These are phyloP conservation scores for Mechanitis mazaeus DNA, from an alignment of 2,888 invertebrate species.

Conservation along the genomic window DNA sequence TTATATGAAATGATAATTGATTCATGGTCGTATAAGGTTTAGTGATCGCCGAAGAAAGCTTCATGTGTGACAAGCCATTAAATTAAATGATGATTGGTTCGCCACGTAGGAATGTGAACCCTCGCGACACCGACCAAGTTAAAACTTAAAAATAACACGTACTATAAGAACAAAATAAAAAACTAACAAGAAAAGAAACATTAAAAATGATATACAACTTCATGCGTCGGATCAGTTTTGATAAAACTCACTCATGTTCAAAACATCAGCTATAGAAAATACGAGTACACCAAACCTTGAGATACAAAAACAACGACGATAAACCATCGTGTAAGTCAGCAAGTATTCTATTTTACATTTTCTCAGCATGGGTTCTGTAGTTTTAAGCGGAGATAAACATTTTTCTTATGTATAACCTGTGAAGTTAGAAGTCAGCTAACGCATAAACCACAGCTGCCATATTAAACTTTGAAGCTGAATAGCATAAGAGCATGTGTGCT, in stretches of 20 bases:
- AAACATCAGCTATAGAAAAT: slow-evolving; percentile 18
- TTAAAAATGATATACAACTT: slow-evolving; percentile 5
- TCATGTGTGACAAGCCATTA: slow-evolving; percentile 57
- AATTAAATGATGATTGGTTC: slow-evolving; percentile 56
- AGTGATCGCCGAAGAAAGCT: slow-evolving; percentile 43
- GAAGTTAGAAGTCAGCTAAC: not conserved
- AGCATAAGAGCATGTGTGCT: no score
- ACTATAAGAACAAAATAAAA: not conserved
- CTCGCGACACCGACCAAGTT: slow-evolving; percentile 26
- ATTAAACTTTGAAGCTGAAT: no score
- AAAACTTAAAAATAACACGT: slow-evolving; percentile 2
- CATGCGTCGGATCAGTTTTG: slow-evolving; percentile 8
- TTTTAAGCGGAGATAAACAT: slow-evolving; percentile 16
- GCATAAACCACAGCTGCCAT: not conserved
- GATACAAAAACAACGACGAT: slow-evolving; percentile 29
- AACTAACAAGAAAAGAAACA: not conserved
- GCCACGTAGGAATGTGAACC: slow-evolving; percentile 50
- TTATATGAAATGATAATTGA: slow-evolving; percentile 52
- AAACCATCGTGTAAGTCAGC: slow-evolving; percentile 29
- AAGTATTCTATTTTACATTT: slow-evolving; percentile 34
- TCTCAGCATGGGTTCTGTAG: slow-evolving; percentile 20
- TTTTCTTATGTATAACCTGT: slow-evolving; percentile 8
- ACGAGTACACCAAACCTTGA: slow-evolving; percentile 14
- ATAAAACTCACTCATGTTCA: slow-evolving; percentile 11
- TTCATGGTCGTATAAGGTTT: slow-evolving; percentile 47